Conservation (phyloP, 1,140 invertebrate genomes). For the Euwallacea fornicatus region DNA sequence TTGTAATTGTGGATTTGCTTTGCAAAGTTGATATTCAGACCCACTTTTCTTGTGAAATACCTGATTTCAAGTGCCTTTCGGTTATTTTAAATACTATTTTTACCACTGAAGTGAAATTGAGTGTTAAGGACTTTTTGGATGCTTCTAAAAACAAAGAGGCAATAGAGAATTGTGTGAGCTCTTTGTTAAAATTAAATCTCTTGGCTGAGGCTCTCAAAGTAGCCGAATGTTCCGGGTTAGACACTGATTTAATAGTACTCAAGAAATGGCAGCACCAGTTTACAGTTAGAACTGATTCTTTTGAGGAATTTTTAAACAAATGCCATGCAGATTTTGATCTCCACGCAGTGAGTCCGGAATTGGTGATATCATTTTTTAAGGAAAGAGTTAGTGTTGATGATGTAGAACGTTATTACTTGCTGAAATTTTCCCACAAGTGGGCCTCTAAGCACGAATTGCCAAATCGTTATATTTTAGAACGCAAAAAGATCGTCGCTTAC, state of each 20-base stretch:
- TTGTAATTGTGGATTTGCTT: conserved; percentile 40
- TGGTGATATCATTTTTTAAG: conserved; percentile 60
- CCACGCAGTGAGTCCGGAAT: conserved; percentile 57
- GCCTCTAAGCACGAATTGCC: conserved; percentile 55
- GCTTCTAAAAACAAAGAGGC: conserved; percentile 46
- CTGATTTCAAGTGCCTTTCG: conserved; percentile 58
- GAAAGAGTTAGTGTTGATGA: conserved; percentile 40
- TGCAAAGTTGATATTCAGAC: conserved; percentile 41
- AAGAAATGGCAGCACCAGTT: conserved; percentile 58
- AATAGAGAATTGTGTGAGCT: conserved; percentile 57
- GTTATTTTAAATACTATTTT: conserved; percentile 58
- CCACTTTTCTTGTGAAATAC: conserved; percentile 57
- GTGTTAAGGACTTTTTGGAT: conserved; percentile 49
- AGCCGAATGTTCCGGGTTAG: conserved; percentile 56
- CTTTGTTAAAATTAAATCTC: conserved; percentile 55
- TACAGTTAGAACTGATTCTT: conserved; percentile 43
- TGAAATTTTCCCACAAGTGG: conserved; percentile 60
- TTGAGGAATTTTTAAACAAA: conserved; percentile 58
- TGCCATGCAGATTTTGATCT: conserved; percentile 62
- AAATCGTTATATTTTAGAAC: conserved; percentile 56
- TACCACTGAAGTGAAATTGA: conserved; percentile 52
- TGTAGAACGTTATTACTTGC: conserved; percentile 57
- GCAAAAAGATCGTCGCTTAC: conserved; percentile 58
- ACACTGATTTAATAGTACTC: conserved; percentile 57
- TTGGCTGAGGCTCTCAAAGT: conserved; percentile 62